Evolutionary conservation across 2,797 vertebrate species (phyloP), one percentile per base, ranked within the genome.

Genomic region (Megalops cyprinoides): DNA sequence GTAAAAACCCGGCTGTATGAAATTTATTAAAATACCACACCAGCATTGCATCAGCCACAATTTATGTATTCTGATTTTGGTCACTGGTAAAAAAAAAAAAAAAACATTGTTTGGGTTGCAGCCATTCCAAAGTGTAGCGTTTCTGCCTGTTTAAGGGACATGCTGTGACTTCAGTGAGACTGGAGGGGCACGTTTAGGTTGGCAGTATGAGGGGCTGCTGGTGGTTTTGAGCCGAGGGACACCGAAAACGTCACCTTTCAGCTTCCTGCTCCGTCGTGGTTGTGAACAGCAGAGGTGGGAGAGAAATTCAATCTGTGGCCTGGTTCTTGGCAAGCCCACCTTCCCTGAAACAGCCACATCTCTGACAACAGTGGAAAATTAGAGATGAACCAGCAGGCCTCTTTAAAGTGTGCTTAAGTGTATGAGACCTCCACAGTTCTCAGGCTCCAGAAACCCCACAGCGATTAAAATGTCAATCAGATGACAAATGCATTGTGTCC

Each of bases 281-380:
- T 86, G 82, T 81, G 15, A 28, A 62, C 60, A 53, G 79, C 82
- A 79, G 82, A 87, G 84, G 82, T 80, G 77, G 84, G 82, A 77
- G 81, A 82, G 87, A 87, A 89, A 88, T 88, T 88, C 78, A 86
- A 88, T 88, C 86, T 82, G 67, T 81, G 75, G 85, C 83, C 88
- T 86, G 84, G 83, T 88, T 88, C 84, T 34, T 79, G 78, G 82
- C 86, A 86, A 85, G 84, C 81, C 83, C 75, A 81, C 53, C 51
- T 81, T 51, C 58, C 9, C 34, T 74, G 79, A 46, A n/a, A 73
- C 44, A 74, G 79, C 76, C 73, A 69, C 46, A 71, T 51, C 78
- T 81, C 86, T 87, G 85, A 87, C 84, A 87, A 87, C 82, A 84
- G 82, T 65, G 71, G 87, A 74, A 88, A 87, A 88, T 87, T 84